Percentiles rank a stretch among this genome's conserved stretches.
These are phyloP conservation scores for Rhagologus leucostigma DNA, from an alignment of 2,113 vertebrate genomes.

Conservation along the genomic window DNA sequence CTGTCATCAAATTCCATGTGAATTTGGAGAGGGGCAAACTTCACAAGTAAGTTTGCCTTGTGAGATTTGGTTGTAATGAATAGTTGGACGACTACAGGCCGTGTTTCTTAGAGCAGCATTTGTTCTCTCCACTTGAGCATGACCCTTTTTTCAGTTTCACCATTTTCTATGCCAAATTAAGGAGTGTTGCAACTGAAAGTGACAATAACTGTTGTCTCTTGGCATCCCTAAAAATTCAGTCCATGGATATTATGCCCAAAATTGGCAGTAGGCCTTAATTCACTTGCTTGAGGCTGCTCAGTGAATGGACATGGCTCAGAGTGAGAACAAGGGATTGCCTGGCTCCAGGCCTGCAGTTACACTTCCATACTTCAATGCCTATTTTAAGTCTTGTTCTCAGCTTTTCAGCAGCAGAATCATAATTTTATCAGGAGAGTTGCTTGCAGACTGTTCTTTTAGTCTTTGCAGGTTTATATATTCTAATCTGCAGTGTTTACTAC, in stretches of 20 bases:
- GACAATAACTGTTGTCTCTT: background rate
- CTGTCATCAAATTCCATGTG: slow-evolving; percentile 77
- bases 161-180: background rate
- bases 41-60: slow-evolving; percentile 47
- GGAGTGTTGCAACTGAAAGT: background rate
- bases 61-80: background rate
- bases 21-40: slow-evolving; percentile 73
- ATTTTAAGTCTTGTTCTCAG: background rate
- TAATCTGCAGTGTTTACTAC: background rate
- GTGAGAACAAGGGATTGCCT: background rate
- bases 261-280: background rate
- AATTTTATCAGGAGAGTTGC: background rate
- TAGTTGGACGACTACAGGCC: background rate
- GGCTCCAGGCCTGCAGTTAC: background rate
- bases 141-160: background rate
- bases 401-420: background rate
- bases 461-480: background rate
- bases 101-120: background rate
- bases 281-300: background rate
- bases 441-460: background rate
- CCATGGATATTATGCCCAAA: background rate
- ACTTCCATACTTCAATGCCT: background rate
- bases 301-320: background rate
- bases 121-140: background rate
- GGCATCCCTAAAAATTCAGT: background rate